Base-by-base conservation (phyloP, 2,797 vertebrate species). In the Merluccius polli region DNA sequence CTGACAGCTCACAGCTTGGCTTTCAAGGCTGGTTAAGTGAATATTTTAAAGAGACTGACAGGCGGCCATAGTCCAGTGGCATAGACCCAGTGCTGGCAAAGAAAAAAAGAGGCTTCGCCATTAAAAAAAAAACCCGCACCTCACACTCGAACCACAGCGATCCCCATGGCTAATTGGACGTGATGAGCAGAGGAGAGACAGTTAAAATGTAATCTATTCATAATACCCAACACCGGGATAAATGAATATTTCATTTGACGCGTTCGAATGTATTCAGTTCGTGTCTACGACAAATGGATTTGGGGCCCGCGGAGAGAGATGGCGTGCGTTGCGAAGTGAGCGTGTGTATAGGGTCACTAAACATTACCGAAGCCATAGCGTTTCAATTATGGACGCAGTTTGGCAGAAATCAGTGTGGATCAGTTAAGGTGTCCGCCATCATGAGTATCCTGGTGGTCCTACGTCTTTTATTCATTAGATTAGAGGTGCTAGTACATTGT, bases 21-120 rank as follows among this genome's bases (percentile, higher is more conserved):
- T 79, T 85, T 59, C 52, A 81, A 77, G 72, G 75, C 78, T 12
- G 82, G 81, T 82, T 86, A 77, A 85, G 87, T 80, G 83, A 85
- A 87, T 85, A 77, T 87, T 89, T 89, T 88, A 87, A 90, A 88
- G 83, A 82, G 83, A 72, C 79, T 84, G 84, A 89, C 87, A 84
- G 87, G 82, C 87, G 82, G 48, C 48, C 52, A 9, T 21, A 24
- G 7, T 59, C 52, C 52, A 24, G n/a, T 1, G 21, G 52, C 52
- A 87, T 84, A 80, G 75, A 80, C 79, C 78, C 35, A 35, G 81
- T 82, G 87, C 90, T 86, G 52, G 52, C 0, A 59, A 48, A 9
- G 21, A 59, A 38, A 24, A 59, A 21, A 59, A 59, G 24, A 24
- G 21, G 21, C 52, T 59, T 59, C 7, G 21, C 52, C 52, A 24